Evolutionary conservation across 2,888 invertebrate species (phyloP), one percentile per base, ranked within the genome.

Genomic region (Dinocampus coccinellae): DNA sequence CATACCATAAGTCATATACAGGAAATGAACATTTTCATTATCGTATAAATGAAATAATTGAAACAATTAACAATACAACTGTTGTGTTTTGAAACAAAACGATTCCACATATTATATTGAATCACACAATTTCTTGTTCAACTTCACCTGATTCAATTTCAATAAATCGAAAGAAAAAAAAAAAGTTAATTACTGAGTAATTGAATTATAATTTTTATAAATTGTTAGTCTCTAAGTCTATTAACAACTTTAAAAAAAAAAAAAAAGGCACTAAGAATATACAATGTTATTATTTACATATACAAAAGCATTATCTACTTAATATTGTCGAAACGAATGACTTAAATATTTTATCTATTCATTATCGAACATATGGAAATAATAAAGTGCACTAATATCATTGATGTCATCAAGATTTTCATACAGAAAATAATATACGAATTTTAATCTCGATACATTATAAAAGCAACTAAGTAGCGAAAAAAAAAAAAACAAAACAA

Each of bases 1-100:
- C 33, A 33, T 20, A 16, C 34, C 9, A 58, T 61, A 61, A 55
- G 55, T 55, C 55, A 13, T 10, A 70, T 66, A 72, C 77, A 76
- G 76, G 77, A 74, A 75, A 70, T 77, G 66, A 53, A 69, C 75
- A 75, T 79, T 80, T 79, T 76, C 76, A 74, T 72, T 76, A 68
- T 72, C 74, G 75, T 63, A 70, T 42, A 69, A 52, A 68, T 22
- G 42, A 60, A 71, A 72, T 74, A 72, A 78, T 79, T 75, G 73
- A 74, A 75, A 53, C 69, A 52, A 68, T 61, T 76, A 76, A 78
- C 75, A 76, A n/a, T 60, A 61, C 42, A 24, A 24, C 39, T 63
- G 47, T 67, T 65, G n/a, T n/a, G n/a, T n/a, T n/a, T 34, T 36
- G 26, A 69, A 62, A 7, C 52, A 34, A 42, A 26, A 22, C 47